Base-by-base conservation (phyloP, 1,140 invertebrate genomes). In the Macrobrachium nipponense region DNA sequence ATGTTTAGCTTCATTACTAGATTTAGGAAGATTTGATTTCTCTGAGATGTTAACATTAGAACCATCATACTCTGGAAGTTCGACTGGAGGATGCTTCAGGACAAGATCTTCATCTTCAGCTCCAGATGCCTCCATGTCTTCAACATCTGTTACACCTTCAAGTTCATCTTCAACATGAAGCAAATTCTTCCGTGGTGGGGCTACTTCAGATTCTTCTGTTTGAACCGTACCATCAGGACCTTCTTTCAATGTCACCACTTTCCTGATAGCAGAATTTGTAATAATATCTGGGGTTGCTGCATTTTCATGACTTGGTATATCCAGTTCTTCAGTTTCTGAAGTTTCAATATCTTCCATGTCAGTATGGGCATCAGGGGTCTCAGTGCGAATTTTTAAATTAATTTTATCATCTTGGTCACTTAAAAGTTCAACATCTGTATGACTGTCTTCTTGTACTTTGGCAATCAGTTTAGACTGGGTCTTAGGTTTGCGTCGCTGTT, bases 81-180 rank as follows among this genome's bases (percentile, higher is more conserved):
- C 68, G 60, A 61, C 77, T 80, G 20, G 73, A 62, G 79, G 77
- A 66, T 77, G 60, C 44, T 62, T 44, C 60, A 58, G n/a, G n/a
- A 72, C 70, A 68, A 36, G 27, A 36, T 36, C 27, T 0, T 81
- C 82, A 66, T 91, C 92, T 80, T 93, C 93, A 44, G 92, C 92
- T 79, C 91, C 92, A 10, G 93, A 93, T 12, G 90, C 90, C 70
- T 91, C 90, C 27, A 93, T 87, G 75, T 93, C 93, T 90, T 94
- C 93, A 14, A 91, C 90, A 87, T 93, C 93, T 5, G 93, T 93
- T 17, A 81, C 77, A n/a, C 73, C 86, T n/a, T 72, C 82, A 68
- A 68, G 78, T 18, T 84, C 87, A 60, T 82, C 80, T 43, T 81
- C 70, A 66, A 87, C 79, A 59, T 43, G 78, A 66, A 89, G 83